Conservation (phyloP, 2,888 invertebrate species). For the Acronicta alni region DNA sequence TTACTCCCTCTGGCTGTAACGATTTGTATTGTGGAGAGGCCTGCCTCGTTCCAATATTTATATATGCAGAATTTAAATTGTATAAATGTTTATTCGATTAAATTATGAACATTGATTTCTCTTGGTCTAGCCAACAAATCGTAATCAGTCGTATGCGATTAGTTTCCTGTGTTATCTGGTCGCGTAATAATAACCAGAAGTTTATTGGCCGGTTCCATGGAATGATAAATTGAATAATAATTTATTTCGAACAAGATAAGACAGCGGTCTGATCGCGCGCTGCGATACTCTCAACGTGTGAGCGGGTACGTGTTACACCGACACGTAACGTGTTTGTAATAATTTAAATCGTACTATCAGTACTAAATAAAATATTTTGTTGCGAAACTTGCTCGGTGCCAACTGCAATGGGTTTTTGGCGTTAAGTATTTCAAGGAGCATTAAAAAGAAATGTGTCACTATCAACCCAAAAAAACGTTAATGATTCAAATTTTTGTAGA, state of each 20-base stretch:
- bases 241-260: constrained; percentile 84
- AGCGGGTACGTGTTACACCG: constrained; percentile 60
- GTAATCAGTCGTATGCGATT: constrained; percentile 69
- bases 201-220: constrained; percentile 79
- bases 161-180: constrained; percentile 75
- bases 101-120: constrained; percentile 24
- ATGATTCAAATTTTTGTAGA: neutral
- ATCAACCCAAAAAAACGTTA: too few species aligned
- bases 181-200: constrained; percentile 85
- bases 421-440: too few species aligned
- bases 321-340: constrained; percentile 34
- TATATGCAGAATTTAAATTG: constrained; percentile 33
- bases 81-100: constrained; percentile 34
- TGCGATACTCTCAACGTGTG: constrained; percentile 78
- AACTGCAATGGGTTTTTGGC: too few species aligned
- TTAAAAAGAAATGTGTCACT: too few species aligned
- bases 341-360: constrained; percentile 1
- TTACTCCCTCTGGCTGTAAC: constrained; percentile 62
- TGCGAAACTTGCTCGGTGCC: too few species aligned
- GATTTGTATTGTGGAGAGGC: constrained; percentile 44
- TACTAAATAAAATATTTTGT: neutral
- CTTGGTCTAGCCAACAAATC: constrained; percentile 45
- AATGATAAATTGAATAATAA: constrained; percentile 88
- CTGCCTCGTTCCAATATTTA: too few species aligned
- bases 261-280: constrained; percentile 67